Percentiles rank a stretch among this genome's conserved stretches.
Conservation (phyloP, 2,113 vertebrate species). For the Toxostoma redivivum region DNA sequence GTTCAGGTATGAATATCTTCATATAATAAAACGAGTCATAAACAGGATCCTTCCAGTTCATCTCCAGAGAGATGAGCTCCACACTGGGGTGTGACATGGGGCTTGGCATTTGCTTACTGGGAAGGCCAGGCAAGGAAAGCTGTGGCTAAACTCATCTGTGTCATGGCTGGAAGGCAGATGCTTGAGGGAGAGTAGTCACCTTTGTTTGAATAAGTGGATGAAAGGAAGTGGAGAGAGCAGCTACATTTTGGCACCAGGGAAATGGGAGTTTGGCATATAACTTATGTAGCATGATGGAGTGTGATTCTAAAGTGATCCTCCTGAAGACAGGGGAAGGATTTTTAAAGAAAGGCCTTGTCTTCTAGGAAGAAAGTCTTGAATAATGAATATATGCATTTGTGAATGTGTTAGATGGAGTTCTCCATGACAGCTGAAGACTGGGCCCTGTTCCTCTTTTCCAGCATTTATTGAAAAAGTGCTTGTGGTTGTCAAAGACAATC, state of each 20-base stretch:
- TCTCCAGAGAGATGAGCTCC: background rate
- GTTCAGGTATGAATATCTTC: background rate
- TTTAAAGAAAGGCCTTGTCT: background rate
- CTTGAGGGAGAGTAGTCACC: background rate
- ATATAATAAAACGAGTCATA: background rate
- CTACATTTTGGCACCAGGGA: background rate
- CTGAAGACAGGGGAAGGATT: background rate
- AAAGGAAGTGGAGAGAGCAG: background rate
- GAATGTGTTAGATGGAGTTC: background rate
- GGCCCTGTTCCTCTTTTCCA: background rate
- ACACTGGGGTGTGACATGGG: background rate
- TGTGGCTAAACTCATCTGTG: background rate
- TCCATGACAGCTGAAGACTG: background rate
- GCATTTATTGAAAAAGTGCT: background rate
- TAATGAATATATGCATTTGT: background rate
- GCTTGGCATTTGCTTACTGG: background rate
- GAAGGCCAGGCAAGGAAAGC: background rate
- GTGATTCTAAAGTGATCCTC: background rate
- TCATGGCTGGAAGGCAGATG: background rate
- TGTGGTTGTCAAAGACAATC: rapidly evolving
- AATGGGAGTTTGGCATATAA: background rate
- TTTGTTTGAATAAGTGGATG: background rate
- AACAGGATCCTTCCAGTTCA: background rate
- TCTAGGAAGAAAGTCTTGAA: background rate
- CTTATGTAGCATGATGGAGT: background rate